Evolutionary conservation across 2,888 invertebrate genomes (phyloP).

Genomic region (Polymixis flavicincta): DNA sequence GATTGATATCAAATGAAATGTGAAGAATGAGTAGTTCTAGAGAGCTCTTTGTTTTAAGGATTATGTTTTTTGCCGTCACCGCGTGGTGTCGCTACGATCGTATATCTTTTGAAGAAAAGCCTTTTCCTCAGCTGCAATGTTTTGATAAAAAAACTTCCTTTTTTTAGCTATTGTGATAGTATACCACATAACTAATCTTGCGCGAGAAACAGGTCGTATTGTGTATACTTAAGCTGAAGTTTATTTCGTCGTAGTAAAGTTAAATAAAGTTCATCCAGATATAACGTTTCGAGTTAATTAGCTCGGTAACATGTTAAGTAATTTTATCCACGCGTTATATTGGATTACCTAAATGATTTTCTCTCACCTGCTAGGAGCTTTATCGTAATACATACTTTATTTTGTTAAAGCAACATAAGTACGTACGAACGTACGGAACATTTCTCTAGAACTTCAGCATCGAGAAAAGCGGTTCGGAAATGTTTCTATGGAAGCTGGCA

Average conservation of each 20-base stretch:
- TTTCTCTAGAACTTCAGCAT: background rate
- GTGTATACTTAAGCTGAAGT: background rate
- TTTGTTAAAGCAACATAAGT: conserved; percentile 1
- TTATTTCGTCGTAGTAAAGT: conserved; percentile 12
- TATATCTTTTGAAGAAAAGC: conserved; percentile 67
- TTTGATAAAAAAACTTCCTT: conserved; percentile 22
- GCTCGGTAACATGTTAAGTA: conserved; percentile 35
- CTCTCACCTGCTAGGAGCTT: conserved; percentile 29
- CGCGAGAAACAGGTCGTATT: background rate
- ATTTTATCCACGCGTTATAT: conserved; percentile 39
- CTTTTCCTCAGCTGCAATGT: conserved; percentile 41
- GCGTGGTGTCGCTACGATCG: conserved; percentile 60
- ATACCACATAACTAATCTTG: background rate
- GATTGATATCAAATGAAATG: conserved; percentile 91
- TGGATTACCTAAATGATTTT: conserved; percentile 47
- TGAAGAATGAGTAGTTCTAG: conserved; percentile 88
- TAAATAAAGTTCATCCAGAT: conserved; percentile 21
- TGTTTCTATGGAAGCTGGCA: background rate
- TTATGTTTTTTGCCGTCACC: conserved; percentile 79
- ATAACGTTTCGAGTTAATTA: conserved; percentile 52
- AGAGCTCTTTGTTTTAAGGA: conserved; percentile 88
- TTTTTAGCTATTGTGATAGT: background rate
- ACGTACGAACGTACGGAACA: too few relatives aligned
- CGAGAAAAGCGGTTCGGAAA: background rate
- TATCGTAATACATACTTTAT: conserved; percentile 13